Evolutionary conservation across 2,113 vertebrate species (phyloP), one percentile per base, ranked within the genome.

Genomic region (Alosa alosa): DNA sequence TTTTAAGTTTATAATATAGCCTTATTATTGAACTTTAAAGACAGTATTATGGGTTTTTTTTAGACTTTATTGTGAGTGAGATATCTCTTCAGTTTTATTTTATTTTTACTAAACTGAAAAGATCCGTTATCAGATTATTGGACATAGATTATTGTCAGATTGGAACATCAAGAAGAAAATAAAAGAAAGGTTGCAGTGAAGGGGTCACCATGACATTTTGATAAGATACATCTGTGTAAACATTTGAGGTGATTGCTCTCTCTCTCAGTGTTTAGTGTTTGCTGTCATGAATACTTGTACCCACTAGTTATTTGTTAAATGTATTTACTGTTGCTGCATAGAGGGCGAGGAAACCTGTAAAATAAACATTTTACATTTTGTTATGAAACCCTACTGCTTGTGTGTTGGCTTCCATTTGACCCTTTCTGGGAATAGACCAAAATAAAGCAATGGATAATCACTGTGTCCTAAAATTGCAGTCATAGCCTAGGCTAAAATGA

Each of bases 311-410:
- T 89, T 87, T 89, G 86, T 90, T 91, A 85, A 86, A 86, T 72
- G 72, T 89, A 90, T 82, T 90, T 44, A 44, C 88, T 88, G 86
- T 90, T 88, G 90, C 88, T 88, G 87, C 86, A 86, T 89, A 90
- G 89, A 85, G 90, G 88, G 88, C 5, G 84, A 72, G 86, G 88
- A 89, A 91, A 90, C 55, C 85, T 89, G 84, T 91, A 92, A 92
- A 92, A 92, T 92, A 92, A 92, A 92, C 90, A 86, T 89, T 92
- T 92, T 89, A 91, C 84, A 87, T 88, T 90, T 90, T 72, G 36
- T 90, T 89, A 87, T 89, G 87, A 90, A 86, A 86, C 83, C 83
- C 82, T 84, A 13, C 18, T 25, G 1, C 3, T 6, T 6, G 47
- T 81, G 57, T 82, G 64, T 22, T 72, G 31, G 52, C 72, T 25